Evolutionary conservation across 2,888 invertebrate genomes (phyloP).

Genomic region (Scaptomyza reducta): DNA sequence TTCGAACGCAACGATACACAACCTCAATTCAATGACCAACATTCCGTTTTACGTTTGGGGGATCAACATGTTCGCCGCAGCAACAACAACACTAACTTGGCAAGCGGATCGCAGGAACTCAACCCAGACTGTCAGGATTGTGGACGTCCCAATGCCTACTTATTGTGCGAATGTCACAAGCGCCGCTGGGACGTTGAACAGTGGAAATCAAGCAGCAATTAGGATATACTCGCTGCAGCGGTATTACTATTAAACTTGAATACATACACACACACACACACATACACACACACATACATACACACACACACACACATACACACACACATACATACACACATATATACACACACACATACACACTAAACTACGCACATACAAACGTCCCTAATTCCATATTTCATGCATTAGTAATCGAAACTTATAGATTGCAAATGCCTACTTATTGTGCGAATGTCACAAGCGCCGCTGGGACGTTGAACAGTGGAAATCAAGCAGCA

Average conservation of each 20-base stretch:
- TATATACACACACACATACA: slow-evolving; percentile 15
- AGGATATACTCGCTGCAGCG: slow-evolving; percentile 45
- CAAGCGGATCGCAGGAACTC: slow-evolving; percentile 43
- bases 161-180: slow-evolving; percentile 94
- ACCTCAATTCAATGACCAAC: slow-evolving; percentile 32
- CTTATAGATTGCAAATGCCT: slow-evolving; percentile 86
- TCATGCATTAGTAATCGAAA: slow-evolving; percentile 20
- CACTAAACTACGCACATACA: too few species aligned
- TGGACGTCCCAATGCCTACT: slow-evolving; percentile 91
- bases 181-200: slow-evolving; percentile 88
- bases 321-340: neutral
- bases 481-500: slow-evolving; percentile 49
- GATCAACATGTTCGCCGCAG: slow-evolving; percentile 4
- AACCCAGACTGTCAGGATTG: slow-evolving; percentile 90
- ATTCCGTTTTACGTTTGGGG: slow-evolving; percentile 47
- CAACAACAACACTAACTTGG: slow-evolving; percentile 65
- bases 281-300: neutral
- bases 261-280: too few species aligned
- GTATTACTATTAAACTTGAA: slow-evolving; percentile 51
- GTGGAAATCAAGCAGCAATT: slow-evolving; percentile 41
- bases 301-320: slow-evolving; percentile 18
- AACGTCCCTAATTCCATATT: too few species aligned
- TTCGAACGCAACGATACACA: slow-evolving; percentile 14
- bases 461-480: slow-evolving; percentile 90
- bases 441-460: slow-evolving; percentile 95